phyloP scores from a whole-genome alignment of 2,888 invertebrate species.

The Scaptodrosophila latifasciaeformis region DNA sequence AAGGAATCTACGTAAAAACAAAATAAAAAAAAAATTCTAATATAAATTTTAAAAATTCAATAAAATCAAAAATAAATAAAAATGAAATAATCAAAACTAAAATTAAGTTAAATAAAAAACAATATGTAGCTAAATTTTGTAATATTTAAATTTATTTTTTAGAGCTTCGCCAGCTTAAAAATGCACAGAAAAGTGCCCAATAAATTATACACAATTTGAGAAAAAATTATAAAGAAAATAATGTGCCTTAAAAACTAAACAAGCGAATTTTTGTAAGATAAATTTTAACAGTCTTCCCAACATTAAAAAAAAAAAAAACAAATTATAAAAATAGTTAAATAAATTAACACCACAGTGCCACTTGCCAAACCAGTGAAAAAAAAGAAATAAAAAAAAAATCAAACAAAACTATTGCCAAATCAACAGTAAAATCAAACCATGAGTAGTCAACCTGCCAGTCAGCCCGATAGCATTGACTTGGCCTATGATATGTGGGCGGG shows the following conservation, averaged over 20 bases:
- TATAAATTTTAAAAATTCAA: not conserved
- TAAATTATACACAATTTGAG: constrained; percentile 20
- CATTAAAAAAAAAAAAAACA: constrained; percentile 4
- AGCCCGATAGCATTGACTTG: constrained; percentile 81
- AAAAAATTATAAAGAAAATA: too few relatives aligned
- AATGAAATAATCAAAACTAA: not conserved
- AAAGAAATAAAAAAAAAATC: constrained; percentile 28
- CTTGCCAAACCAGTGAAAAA: constrained; percentile 33
- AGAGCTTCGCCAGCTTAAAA: constrained; percentile 10
- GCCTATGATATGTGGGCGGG: constrained; percentile 93
- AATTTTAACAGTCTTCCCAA: constrained; percentile 48
- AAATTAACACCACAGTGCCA: constrained; percentile 49
- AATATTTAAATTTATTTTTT: not conserved
- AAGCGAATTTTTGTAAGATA: not conserved
- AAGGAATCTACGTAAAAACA: not conserved
- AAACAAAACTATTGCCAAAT: constrained; percentile 2
- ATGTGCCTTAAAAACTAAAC: constrained; percentile 47
- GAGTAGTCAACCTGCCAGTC: constrained; percentile 74
- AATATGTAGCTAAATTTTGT: constrained; percentile 3
- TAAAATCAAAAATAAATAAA: not conserved
- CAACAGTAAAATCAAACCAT: constrained; percentile 51
- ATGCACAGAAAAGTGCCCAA: constrained; percentile 47
- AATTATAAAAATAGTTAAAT: constrained; percentile 1
- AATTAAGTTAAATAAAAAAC: not conserved
- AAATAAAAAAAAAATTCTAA: not conserved